phyloP scores from a whole-genome alignment of 2,888 invertebrate species.

The Spatulosminthurus flaviceps region DNA sequence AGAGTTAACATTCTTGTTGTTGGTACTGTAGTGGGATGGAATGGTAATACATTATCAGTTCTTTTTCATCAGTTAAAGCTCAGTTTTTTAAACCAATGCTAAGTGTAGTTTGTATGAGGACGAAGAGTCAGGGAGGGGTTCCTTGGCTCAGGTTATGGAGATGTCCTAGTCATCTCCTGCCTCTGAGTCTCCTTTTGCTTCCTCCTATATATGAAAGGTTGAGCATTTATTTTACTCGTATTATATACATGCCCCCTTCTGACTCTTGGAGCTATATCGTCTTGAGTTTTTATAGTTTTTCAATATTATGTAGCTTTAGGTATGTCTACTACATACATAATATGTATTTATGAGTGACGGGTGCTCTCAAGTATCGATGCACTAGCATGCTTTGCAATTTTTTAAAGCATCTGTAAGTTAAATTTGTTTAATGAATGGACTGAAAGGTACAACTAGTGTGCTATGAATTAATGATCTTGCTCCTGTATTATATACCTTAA shows the following conservation, averaged over 20 bases:
- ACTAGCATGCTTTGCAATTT: neutral
- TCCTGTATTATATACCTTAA: conserved; percentile 35
- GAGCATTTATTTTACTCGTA: too few relatives aligned
- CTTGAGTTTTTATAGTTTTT: too few relatives aligned
- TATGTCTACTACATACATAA: too few relatives aligned
- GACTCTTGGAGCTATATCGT: neutral
- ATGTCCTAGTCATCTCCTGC: conserved; percentile 38
- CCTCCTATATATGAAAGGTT: neutral
- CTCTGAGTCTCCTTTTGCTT: neutral
- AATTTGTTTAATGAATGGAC: conserved; percentile 19
- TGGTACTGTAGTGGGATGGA: conserved; percentile 6
- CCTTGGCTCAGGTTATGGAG: conserved; percentile 42
- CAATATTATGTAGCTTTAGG: too few relatives aligned
- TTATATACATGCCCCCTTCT: neutral
- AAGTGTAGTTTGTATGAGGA: neutral
- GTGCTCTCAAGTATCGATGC: neutral
- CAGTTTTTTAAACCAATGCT: conserved; percentile 11
- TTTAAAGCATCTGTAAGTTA: neutral
- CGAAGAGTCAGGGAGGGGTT: conserved; percentile 28
- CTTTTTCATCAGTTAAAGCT: conserved; percentile 9
- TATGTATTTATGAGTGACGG: too few relatives aligned
- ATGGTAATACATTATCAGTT: conserved; percentile 19
- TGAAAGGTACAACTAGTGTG: conserved; percentile 25
- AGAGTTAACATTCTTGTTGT: conserved; percentile 19
- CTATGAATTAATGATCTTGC: conserved; percentile 39